Conservation (phyloP, 2,113 vertebrate genomes). For the Lophius piscatorius region DNA sequence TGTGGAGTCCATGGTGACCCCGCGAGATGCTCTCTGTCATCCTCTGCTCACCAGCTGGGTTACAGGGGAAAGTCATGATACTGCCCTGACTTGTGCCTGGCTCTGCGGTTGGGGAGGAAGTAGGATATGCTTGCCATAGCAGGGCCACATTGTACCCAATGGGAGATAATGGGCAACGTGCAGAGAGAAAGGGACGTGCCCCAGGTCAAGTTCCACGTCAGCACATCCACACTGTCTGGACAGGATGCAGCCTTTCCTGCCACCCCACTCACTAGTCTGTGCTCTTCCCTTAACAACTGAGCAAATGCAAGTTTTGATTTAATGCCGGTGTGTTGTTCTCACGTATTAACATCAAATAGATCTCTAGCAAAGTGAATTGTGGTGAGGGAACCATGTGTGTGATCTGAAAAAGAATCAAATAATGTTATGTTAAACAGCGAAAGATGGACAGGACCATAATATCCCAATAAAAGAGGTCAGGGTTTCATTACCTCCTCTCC, state of each 20-base stretch:
- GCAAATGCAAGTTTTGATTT: not conserved
- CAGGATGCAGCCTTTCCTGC: constrained; percentile 56
- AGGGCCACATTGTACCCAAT: constrained; percentile 67
- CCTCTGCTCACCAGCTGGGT: constrained; percentile 51
- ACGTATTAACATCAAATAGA: constrained; percentile 5
- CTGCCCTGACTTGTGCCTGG: constrained; percentile 43
- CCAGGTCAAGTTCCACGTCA: constrained; percentile 60
- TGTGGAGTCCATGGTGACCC: constrained; percentile 21
- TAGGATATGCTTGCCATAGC: constrained; percentile 68
- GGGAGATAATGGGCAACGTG: constrained; percentile 70
- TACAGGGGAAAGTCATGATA: constrained; percentile 55
- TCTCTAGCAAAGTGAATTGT: constrained; percentile 10
- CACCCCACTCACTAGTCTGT: constrained; percentile 10
- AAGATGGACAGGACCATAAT: constrained; percentile 27
- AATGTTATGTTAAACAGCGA: constrained; percentile 32
- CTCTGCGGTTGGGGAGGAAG: constrained; percentile 53
- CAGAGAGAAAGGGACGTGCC: constrained; percentile 59
- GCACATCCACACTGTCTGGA: constrained; percentile 61
- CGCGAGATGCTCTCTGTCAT: constrained; percentile 32
- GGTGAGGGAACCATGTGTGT: constrained; percentile 5
- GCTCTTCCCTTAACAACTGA: constrained; percentile 2
- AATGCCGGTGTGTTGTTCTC: not conserved
- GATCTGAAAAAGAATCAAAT: constrained; percentile 40
- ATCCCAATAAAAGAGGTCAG: constrained; percentile 43
- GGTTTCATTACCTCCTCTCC: constrained; percentile 28